Conservation (phyloP, 2,888 invertebrate species). For the Caenorhabditis drosophilae region DNA sequence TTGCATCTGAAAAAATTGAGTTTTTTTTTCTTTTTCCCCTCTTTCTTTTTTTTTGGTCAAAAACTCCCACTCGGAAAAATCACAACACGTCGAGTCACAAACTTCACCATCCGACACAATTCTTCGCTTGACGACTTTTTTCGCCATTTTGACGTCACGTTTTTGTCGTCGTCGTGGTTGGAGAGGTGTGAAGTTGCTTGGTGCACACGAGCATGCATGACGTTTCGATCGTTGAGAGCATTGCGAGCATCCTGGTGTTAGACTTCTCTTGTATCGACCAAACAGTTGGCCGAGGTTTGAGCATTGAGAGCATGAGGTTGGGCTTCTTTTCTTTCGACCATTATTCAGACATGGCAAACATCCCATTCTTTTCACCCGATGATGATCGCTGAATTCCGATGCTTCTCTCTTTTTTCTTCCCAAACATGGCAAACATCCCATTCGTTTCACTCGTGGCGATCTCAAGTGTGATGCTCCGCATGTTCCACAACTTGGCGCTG, state of each 20-base stretch:
- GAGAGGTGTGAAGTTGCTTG: no score
- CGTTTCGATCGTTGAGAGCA: constrained; percentile 10
- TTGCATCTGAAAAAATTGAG: no score
- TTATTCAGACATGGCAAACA: constrained; percentile 32
- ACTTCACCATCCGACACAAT: constrained; percentile 4
- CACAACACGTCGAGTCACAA: constrained; percentile 29
- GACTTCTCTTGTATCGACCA: constrained; percentile 25
- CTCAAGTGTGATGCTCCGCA: constrained; percentile 30
- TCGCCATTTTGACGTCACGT: background rate
- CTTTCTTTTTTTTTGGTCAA: no score
- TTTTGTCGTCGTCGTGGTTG: constrained; percentile 8
- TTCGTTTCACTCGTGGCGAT: constrained; percentile 26
- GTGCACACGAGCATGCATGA: constrained; percentile 6
- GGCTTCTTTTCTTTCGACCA: constrained; percentile 28
- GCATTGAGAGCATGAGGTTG: constrained; percentile 18
- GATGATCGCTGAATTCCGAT: constrained; percentile 12
- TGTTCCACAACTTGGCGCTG: constrained; percentile 11
- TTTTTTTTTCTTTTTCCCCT: no score
- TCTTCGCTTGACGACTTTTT: background rate
- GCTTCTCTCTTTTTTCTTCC: constrained; percentile 32
- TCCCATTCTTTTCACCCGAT: constrained; percentile 29
- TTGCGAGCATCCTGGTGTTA: constrained; percentile 26
- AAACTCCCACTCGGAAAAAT: constrained; percentile 23
- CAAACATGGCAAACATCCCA: constrained; percentile 37
- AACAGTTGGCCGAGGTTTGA: constrained; percentile 27